Conservation (phyloP, 2,888 invertebrate genomes). For the Parasteatoda lunata region DNA sequence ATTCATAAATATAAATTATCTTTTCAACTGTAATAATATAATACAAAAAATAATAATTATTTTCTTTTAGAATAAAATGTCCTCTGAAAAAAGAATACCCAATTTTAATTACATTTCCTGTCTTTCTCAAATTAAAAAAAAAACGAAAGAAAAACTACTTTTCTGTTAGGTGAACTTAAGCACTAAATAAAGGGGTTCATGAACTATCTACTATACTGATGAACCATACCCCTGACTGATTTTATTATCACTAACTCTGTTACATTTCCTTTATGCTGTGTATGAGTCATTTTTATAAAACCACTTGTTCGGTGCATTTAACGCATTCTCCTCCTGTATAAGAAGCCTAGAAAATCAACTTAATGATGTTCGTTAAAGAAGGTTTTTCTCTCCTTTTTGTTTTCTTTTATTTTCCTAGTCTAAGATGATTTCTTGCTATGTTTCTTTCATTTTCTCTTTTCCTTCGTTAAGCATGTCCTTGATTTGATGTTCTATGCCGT, state of each 20-base stretch:
- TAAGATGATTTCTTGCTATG: background rate
- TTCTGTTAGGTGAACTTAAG: background rate
- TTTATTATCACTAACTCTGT: conserved; percentile 48
- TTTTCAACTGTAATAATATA: too few species aligned
- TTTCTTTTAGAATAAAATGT: too few species aligned
- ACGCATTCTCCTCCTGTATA: conserved; percentile 27
- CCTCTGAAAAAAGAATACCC: background rate
- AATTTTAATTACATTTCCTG: background rate
- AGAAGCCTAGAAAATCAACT: conserved; percentile 52
- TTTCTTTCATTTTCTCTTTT: conserved; percentile 2
- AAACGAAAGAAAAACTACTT: background rate
- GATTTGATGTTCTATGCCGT: conserved; percentile 25
- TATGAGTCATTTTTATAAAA: conserved; percentile 27
- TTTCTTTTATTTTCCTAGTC: conserved; percentile 12
- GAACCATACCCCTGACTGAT: conserved; percentile 56
- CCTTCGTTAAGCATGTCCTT: conserved; percentile 55
- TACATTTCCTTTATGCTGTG: conserved; percentile 52
- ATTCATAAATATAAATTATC: too few species aligned
- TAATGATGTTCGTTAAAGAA: conserved; percentile 61
- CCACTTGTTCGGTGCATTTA: conserved; percentile 33
- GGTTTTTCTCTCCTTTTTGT: conserved; percentile 27
- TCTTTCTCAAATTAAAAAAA: background rate
- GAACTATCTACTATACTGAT: conserved; percentile 13
- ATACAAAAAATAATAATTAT: too few species aligned
- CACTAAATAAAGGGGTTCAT: conserved; percentile 37